phyloP scores from a whole-genome alignment of 2,113 vertebrate genomes.

The Cyprinus carpio region DNA sequence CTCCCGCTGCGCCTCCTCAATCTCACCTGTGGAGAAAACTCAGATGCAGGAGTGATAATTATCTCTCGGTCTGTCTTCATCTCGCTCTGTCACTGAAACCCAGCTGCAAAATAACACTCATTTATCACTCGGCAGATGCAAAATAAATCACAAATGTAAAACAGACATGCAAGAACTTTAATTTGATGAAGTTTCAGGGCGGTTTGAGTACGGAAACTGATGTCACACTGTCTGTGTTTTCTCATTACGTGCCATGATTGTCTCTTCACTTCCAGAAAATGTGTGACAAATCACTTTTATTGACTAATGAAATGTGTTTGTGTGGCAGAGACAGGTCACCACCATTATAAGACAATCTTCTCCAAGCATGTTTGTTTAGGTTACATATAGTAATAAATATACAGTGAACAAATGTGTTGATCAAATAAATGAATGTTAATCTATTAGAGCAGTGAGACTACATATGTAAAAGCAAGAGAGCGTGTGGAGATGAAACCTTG shows the following conservation, averaged over 20 bases:
- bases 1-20: neutral
- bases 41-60: neutral
- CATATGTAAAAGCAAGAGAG: too few species aligned
- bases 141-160: neutral
- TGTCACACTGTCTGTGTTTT: neutral
- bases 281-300: neutral
- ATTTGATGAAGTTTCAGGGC: neutral
- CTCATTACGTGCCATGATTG: neutral
- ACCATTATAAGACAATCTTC: neutral
- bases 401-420: neutral
- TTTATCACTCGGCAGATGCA: neutral
- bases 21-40: conserved; percentile 26
- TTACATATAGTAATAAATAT: neutral
- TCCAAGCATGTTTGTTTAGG: neutral
- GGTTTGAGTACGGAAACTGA: neutral
- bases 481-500: too few species aligned
- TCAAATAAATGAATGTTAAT: neutral
- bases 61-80: neutral
- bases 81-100: neutral
- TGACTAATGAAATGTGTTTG: neutral
- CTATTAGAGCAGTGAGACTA: neutral
- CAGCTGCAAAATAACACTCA: neutral
- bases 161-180: neutral
- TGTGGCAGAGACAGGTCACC: neutral
- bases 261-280: neutral